These are phyloP conservation scores for Protula sp. DNA, from an alignment of 2,888 invertebrate species.

Conservation along the genomic window DNA sequence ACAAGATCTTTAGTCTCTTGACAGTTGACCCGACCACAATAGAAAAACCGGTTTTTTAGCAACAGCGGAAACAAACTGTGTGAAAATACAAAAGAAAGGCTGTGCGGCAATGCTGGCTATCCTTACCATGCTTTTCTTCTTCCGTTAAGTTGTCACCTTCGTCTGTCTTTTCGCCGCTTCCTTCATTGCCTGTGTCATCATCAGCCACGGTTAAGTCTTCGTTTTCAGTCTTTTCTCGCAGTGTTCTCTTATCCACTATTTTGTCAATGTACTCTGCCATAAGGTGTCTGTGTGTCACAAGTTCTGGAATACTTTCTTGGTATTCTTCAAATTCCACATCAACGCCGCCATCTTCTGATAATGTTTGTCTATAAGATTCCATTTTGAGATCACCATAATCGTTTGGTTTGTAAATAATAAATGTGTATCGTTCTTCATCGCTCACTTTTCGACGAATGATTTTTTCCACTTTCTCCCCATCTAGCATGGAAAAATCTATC, in stretches of 20 bases:
- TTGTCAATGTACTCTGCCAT: slow-evolving; percentile 1
- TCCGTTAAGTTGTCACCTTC: slow-evolving; percentile 11
- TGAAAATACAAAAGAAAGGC: no score
- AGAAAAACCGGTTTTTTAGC: background rate
- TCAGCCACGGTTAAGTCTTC: background rate
- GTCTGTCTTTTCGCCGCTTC: slow-evolving; percentile 5
- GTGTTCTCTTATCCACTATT: background rate
- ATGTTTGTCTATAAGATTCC: slow-evolving; percentile 15
- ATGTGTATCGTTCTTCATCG: slow-evolving; percentile 5
- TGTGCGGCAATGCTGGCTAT: no score
- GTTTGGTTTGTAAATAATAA: slow-evolving; percentile 15
- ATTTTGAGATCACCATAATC: slow-evolving; percentile 13
- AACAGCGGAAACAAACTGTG: no score
- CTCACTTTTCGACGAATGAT: slow-evolving; percentile 7
- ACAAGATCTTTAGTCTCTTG: no score
- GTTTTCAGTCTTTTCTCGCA: background rate
- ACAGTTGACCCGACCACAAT: no score
- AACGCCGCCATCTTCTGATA: slow-evolving; percentile 7
- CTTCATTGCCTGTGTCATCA: background rate
- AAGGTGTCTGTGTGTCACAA: slow-evolving; percentile 3
- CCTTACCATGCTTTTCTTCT: slow-evolving; percentile 11
- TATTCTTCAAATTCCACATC: slow-evolving; percentile 11
- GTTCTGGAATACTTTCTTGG: slow-evolving; percentile 12
- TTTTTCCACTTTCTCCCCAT: slow-evolving; percentile 8
- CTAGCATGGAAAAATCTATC: slow-evolving; percentile 4